Evolutionary conservation across 1,140 invertebrate genomes (phyloP), one percentile per base, ranked within the genome.

Genomic region (Lasioglossum baleicum): DNA sequence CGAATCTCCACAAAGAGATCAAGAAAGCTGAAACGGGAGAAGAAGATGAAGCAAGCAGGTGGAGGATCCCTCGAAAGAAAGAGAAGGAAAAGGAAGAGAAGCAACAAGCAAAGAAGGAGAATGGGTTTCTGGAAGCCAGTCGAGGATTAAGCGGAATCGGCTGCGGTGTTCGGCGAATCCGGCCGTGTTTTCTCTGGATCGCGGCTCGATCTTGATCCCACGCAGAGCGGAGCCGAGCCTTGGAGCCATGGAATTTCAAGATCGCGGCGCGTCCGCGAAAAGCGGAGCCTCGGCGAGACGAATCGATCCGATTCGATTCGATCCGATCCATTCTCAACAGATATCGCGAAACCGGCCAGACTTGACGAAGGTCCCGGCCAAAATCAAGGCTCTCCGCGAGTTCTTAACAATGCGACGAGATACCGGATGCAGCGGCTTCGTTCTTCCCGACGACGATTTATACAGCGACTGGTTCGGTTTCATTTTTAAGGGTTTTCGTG

Each of bases 191-290:
- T 83, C 61, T 72, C 71, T 69, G 58, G 42, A 72, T 75, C 61
- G 44, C 10, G 44, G 10, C 31, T 42, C 48, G 68, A 82, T 82
- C 74, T 82, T 66, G 68, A 82, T 84, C 72, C 78, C 76, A 42
- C 42, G 65, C 60, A 20, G 35, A 48, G 51, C 68, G 61, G 51
- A 58, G 20, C 61, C 61, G 66, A 48, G 44, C 83, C 83, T 84
- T 84, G 83, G 72, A 44, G 65, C 22, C 67, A 56, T 53, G 73
- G 78, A 71, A 73, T 83, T 56, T 83, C 82, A 83, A 83, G 82
- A 83, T 73, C 82, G 82, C 73, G 67, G 44, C 69, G 73, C 74
- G 81, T 75, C 63, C 71, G 70, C 67, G 77, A 80, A 68, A 72
- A 56, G 13, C 60, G 53, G 65, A 61, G 61, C 69, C 58, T 35